Percentiles rank a stretch among this genome's conserved stretches.
Conservation (phyloP, 2,888 invertebrate genomes). For the Syritta pipiens region DNA sequence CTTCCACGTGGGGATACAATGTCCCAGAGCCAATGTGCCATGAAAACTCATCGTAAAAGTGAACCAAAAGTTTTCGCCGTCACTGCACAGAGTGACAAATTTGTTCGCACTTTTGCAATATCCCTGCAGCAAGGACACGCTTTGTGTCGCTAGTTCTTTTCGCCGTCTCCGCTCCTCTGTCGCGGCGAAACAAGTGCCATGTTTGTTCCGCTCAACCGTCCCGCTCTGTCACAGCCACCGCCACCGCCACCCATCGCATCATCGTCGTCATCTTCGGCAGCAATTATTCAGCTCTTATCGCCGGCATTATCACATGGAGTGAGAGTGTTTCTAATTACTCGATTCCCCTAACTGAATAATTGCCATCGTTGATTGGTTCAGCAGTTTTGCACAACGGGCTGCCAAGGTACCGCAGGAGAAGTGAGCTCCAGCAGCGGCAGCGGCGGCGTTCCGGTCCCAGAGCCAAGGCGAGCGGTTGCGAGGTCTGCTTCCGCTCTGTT, state of each 20-base stretch:
- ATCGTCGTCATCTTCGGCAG: conserved; percentile 13
- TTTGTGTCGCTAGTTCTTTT: background rate
- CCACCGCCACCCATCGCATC: background rate
- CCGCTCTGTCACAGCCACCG: no score
- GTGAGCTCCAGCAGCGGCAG: no score
- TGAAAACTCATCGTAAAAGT: conserved; percentile 39
- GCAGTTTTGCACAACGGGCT: conserved; percentile 37
- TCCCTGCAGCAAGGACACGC: conserved; percentile 27
- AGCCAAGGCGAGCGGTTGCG: no score
- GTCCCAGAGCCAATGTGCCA: conserved; percentile 39
- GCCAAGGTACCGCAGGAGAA: conserved; percentile 1
- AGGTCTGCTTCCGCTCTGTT: no score
- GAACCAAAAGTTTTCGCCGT: conserved; percentile 32
- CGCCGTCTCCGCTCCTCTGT: no score
- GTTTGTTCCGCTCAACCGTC: conserved; percentile 9
- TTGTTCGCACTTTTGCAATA: conserved; percentile 45
- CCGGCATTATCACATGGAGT: conserved; percentile 50
- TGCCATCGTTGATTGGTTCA: conserved; percentile 62
- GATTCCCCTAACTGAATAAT: conserved; percentile 63
- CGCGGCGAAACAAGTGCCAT: conserved; percentile 15
- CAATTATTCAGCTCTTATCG: conserved; percentile 29
- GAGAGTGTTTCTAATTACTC: conserved; percentile 57
- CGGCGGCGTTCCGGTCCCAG: no score
- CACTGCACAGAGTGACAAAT: conserved; percentile 23
- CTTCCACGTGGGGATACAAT: conserved; percentile 15